Evolutionary conservation across 2,888 invertebrate species (phyloP), one percentile per base, ranked within the genome.

Genomic region (Oligia strigilis): DNA sequence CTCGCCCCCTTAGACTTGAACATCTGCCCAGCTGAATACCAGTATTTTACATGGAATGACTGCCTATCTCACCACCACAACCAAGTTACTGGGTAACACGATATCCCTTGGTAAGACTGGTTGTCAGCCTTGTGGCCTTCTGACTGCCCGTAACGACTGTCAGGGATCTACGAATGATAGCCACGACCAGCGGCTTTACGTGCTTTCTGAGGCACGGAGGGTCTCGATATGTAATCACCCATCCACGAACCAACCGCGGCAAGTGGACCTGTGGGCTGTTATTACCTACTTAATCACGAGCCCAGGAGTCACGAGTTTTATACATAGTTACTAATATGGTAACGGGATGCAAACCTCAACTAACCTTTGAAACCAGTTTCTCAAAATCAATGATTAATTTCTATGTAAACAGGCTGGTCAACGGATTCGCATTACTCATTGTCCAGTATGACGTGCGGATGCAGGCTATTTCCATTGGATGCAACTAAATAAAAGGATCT

Each of bases 321-420:
- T 13, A 49, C 49, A 49, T 14, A 14, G 4, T 14, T 49, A 49
- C 49, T 49, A 49, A 49, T 19, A 55, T 55, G 52, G 52, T 55
- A 23, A 58, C 58, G 23, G 23, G 58, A 58, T 40, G 0, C 23
- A 13, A 74, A 46, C 76, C 67, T 49, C 83, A 83, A 77, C 11
- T 58, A 43, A 81, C 67, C 80, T 81, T 81, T 83, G 83, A 8
- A 58, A 36, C 49, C n/a, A 14, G 55, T 40, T 83, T 62, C 46
- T 49, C 4, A 69, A 23, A 19, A 14, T 69, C n/a, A 75, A 55
- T 62, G 13, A 82, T 17, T 62, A 46, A 55, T 83, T 83, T 62
- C 55, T 29, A 5, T 4, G 69, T 46, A 77, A 83, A 64, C 17
- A 40, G 8, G 6, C 11, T 58, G 17, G 14, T 76, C 40, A 58